phyloP scores from a whole-genome alignment of 2,888 invertebrate genomes.

The Tillus elongatus region DNA sequence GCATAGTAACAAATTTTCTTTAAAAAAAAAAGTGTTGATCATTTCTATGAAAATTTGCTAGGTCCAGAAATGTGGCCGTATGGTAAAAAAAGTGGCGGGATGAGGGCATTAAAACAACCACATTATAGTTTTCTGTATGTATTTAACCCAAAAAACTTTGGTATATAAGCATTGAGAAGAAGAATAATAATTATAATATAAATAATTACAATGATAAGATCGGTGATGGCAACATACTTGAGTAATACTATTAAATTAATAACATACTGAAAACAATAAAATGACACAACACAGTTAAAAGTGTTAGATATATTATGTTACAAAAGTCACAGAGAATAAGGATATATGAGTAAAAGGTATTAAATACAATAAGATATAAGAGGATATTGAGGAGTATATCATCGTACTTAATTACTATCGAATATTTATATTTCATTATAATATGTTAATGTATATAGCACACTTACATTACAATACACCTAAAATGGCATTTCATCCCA shows the following conservation, averaged over 20 bases:
- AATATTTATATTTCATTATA: too few species aligned
- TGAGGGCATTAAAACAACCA: too few species aligned
- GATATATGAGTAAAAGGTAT: constrained; percentile 17
- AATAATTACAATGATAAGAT: constrained; percentile 23
- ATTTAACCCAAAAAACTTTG: constrained; percentile 31
- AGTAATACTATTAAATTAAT: constrained; percentile 6
- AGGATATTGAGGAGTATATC: constrained; percentile 16
- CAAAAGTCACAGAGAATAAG: constrained; percentile 6
- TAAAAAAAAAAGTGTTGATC: too few species aligned
- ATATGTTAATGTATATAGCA: constrained; percentile 33
- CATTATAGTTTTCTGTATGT: constrained; percentile 9
- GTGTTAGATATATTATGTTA: background rate
- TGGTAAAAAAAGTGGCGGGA: too few species aligned
- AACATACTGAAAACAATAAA: background rate
- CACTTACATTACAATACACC: constrained; percentile 39
- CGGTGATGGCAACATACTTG: constrained; percentile 14
- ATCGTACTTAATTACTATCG: constrained; percentile 26
- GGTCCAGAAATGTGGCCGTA: too few species aligned
- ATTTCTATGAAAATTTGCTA: too few species aligned
- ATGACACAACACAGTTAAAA: constrained; percentile 7
- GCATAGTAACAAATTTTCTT: too few species aligned
- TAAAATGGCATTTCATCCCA: constrained; percentile 40
- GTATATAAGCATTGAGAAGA: constrained; percentile 30
- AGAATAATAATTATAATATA: constrained; percentile 24
- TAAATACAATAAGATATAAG: constrained; percentile 19